phyloP scores from a whole-genome alignment of 1,140 invertebrate species.

The Drosophila prosaltans region DNA sequence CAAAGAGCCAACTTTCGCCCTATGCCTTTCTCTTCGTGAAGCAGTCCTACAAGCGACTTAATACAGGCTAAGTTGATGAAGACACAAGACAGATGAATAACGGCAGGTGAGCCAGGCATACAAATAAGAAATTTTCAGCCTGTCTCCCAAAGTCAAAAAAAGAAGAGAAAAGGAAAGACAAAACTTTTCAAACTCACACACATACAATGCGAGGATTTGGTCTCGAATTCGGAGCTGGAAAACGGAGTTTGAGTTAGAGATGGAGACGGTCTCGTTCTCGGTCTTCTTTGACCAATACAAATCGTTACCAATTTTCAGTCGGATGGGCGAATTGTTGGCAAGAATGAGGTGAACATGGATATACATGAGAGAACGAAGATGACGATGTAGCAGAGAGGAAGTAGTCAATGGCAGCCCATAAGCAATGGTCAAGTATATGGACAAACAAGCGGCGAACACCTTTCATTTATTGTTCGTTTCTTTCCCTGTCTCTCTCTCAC shows the following conservation, averaged over 20 bases:
- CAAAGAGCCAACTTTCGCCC: no score
- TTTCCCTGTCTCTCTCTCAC: conserved; percentile 16
- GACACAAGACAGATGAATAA: conserved; percentile 78
- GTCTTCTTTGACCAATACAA: conserved; percentile 75
- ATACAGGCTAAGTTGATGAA: conserved; percentile 76
- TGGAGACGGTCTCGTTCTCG: conserved; percentile 37
- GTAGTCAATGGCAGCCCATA: conserved; percentile 52
- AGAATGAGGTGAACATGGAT: neutral
- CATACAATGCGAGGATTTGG: neutral
- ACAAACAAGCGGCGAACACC: conserved; percentile 73
- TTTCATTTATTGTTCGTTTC: conserved; percentile 72
- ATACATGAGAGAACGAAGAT: neutral
- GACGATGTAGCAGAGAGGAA: neutral
- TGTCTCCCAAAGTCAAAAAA: conserved; percentile 18
- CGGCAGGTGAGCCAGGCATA: conserved; percentile 74
- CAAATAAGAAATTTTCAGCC: conserved; percentile 73
- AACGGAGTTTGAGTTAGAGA: neutral
- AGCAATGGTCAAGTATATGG: conserved; percentile 76
- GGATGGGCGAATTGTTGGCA: conserved; percentile 31
- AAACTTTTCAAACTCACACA: conserved; percentile 64
- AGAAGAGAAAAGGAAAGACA: conserved; percentile 33
- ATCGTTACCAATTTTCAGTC: conserved; percentile 79
- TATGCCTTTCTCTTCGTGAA: neutral
- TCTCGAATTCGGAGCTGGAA: neutral
- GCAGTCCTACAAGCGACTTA: conserved; percentile 68